phyloP scores from a whole-genome alignment of 2,888 invertebrate species.

The Aspidiotus rigidus region DNA sequence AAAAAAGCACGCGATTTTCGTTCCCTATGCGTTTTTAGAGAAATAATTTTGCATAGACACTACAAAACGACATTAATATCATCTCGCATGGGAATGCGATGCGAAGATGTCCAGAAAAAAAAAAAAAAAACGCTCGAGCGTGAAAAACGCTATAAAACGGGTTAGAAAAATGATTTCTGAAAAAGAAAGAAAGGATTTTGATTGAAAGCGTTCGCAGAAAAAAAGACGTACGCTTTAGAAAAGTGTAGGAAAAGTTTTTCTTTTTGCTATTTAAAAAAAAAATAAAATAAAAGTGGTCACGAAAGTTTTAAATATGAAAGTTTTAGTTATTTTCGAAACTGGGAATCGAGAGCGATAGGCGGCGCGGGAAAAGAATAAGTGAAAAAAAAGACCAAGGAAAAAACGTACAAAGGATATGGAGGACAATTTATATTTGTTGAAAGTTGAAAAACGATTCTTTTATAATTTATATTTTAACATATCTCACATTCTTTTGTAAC shows the following conservation, averaged over 20 bases:
- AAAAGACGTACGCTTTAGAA: neutral
- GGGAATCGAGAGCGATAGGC: neutral
- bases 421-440: conserved; percentile 4
- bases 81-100: too few species aligned
- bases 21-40: too few species aligned
- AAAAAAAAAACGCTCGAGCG: neutral
- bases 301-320: conserved; percentile 2
- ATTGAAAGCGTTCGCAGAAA: neutral
- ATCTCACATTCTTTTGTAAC: neutral
- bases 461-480: conserved; percentile 11
- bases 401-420: neutral
- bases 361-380: neutral
- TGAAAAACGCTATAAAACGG: neutral
- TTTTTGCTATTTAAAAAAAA: neutral
- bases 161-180: neutral
- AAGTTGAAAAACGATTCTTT: conserved; percentile 11
- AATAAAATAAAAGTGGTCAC: neutral
- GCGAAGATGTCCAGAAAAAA: neutral
- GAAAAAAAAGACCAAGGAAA: neutral
- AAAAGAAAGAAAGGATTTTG: conserved; percentile 2
- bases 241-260: conserved; percentile 1
- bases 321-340: neutral
- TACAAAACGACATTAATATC: too few species aligned
- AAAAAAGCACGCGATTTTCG: too few species aligned
- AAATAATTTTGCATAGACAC: too few species aligned